Conservation (phyloP, 2,888 invertebrate genomes). For the Hofmannophila pseudospretella region DNA sequence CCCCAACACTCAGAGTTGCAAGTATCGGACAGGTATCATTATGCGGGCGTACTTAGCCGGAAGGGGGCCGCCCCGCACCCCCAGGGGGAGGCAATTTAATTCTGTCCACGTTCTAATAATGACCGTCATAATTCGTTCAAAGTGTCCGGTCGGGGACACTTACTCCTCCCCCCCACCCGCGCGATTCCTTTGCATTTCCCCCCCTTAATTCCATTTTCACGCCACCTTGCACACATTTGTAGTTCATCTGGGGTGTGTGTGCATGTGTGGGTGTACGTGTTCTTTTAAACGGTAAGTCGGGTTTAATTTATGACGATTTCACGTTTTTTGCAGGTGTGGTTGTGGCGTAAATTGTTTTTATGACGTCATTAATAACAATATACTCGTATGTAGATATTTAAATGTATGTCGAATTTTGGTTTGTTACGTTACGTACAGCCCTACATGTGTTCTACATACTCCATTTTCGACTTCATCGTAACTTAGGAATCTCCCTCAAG, state of each 20-base stretch:
- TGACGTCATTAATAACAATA: too few relatives aligned
- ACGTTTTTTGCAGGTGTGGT: too few relatives aligned
- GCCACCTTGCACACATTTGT: conserved; percentile 73
- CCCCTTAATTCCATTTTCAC: conserved; percentile 75
- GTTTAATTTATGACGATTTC: too few relatives aligned
- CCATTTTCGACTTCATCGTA: too few relatives aligned
- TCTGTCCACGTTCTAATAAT: conserved; percentile 81
- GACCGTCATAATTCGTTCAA: conserved; percentile 81
- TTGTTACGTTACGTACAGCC: too few relatives aligned
- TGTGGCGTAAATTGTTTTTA: too few relatives aligned
- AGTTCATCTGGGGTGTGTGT: conserved; percentile 29
- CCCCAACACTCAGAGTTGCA: conserved; percentile 45
- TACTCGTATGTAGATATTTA: too few relatives aligned
- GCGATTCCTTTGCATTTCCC: conserved; percentile 75
- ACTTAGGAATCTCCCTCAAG: too few relatives aligned
- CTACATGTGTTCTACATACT: too few relatives aligned
- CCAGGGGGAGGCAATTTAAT: conserved; percentile 77
- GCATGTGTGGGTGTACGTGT: background rate
- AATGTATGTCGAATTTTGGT: too few relatives aligned
- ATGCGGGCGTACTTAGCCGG: conserved; percentile 72
- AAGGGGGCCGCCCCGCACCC: conserved; percentile 38
- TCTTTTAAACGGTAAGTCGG: background rate
- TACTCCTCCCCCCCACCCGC: conserved; percentile 46
- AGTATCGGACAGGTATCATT: conserved; percentile 74
- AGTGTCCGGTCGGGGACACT: conserved; percentile 79